Percentiles rank a stretch among this genome's conserved stretches.
These are phyloP conservation scores for Trogon melanurus DNA, from an alignment of 2,113 vertebrate species.

Conservation along the genomic window DNA sequence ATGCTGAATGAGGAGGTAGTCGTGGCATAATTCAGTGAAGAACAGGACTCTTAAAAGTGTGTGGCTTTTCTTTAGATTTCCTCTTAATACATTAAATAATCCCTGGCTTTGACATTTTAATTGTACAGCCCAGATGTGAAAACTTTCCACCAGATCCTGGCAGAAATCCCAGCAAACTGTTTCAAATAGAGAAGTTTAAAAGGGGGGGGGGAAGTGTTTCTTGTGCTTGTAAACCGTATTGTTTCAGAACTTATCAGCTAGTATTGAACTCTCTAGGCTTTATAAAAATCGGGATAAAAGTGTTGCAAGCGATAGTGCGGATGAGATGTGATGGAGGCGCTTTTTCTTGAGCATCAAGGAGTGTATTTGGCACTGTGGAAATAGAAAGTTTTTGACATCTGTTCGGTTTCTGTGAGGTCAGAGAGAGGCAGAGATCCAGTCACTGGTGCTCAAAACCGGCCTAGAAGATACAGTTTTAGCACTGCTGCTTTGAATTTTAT, in stretches of 20 bases:
- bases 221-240: constrained; percentile 57
- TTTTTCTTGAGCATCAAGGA: neutral
- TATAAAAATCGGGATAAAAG: neutral
- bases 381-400: neutral
- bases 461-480: neutral
- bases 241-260: constrained; percentile 43
- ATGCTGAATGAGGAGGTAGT: neutral
- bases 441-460: accelerated
- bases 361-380: neutral
- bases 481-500: constrained; percentile 11
- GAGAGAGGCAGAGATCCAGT: neutral
- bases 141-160: constrained; percentile 56
- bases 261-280: neutral
- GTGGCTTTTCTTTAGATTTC: constrained; percentile 51
- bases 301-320: neutral
- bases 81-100: constrained; percentile 45
- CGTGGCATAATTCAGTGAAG: neutral
- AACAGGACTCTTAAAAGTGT: neutral
- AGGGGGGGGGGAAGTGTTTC: neutral
- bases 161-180: constrained; percentile 37
- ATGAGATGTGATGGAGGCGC: neutral
- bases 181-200: constrained; percentile 22
- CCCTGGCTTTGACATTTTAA: constrained; percentile 60
- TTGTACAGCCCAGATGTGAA: constrained; percentile 56
- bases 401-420: neutral